Evolutionary conservation across 2,888 invertebrate species (phyloP), one percentile per base, ranked within the genome.

Genomic region (Palloptera scutellata): DNA sequence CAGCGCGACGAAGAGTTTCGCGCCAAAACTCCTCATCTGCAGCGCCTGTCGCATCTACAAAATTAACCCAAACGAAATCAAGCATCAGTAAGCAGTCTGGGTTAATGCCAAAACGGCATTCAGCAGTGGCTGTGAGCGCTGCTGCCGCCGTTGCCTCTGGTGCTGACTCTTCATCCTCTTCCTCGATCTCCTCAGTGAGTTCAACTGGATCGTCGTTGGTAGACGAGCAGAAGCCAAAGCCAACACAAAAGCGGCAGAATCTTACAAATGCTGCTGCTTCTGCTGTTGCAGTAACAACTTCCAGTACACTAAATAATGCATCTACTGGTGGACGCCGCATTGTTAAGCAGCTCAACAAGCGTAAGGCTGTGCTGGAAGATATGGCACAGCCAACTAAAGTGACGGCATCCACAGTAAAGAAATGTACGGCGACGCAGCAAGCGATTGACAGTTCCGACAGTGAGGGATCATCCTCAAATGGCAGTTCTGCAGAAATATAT

Each of bases 41-140:
- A 61, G 73, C 73, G 54, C 66, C 73, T 3, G 76, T 73, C 59
- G 73, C 79, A 75, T 74, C 80, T 76, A 64, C 77, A 52, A 71
- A 13, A 71, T 6, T 15, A 52, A 60, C 15, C 54, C 59, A 88
- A 88, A 9, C 86, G 87, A 2, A 88, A 88, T 74, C 43, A 30
- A 40, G 40, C 48, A 53, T 58, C n/a, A 19, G 68, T n/a, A n/a
- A 17, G 9, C n/a, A 12, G 10, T 20, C 40, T 20, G 1, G 53
- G 19, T 59, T 54, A 60, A 43, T n/a, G 15, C 17, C 43, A 40
- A 12, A 51, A 19, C 40, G 20, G 10, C 64, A 64, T n/a, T 42
- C 48, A 42, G 69, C 68, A 67, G 68, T 69, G 52, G 66, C 51
- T 63, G 58, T 55, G 69, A 72, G 60, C 66, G 66, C 53, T 43